Percentiles rank a stretch among this genome's conserved stretches.
Evolutionary conservation across 2,797 vertebrate species (phyloP).

Genomic region (Notamacropus eugenii): DNA sequence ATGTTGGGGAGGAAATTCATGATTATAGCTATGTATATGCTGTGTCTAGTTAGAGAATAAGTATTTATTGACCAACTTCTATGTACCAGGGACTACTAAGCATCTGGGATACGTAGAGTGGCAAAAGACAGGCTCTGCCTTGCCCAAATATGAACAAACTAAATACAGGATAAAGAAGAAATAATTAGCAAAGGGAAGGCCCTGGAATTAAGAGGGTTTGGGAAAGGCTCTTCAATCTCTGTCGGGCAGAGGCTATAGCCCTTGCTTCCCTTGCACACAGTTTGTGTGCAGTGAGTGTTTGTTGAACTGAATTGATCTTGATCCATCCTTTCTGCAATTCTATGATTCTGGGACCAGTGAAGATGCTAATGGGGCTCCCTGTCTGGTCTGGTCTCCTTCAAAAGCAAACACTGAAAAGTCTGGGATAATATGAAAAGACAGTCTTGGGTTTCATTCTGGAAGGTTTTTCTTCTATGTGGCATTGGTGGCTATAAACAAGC

Average conservation of each 20-base stretch:
- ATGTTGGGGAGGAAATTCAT: neutral
- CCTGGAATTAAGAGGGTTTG: neutral
- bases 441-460: neutral
- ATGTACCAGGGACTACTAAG: neutral
- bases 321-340: neutral
- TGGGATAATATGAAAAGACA: neutral
- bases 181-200: neutral
- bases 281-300: neutral
- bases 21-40: neutral
- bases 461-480: neutral
- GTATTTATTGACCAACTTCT: neutral
- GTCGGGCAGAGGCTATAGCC: neutral
- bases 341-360: neutral
- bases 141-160: neutral
- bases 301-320: neutral
- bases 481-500: rapidly evolving
- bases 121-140: neutral
- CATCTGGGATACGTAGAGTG: neutral
- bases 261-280: neutral
- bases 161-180: neutral
- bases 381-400: neutral
- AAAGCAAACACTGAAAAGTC: neutral
- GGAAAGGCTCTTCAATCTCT: neutral
- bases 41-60: neutral
- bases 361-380: neutral